Evolutionary conservation across 1,140 invertebrate species (phyloP).

Genomic region (Drosophila watanabei): DNA sequence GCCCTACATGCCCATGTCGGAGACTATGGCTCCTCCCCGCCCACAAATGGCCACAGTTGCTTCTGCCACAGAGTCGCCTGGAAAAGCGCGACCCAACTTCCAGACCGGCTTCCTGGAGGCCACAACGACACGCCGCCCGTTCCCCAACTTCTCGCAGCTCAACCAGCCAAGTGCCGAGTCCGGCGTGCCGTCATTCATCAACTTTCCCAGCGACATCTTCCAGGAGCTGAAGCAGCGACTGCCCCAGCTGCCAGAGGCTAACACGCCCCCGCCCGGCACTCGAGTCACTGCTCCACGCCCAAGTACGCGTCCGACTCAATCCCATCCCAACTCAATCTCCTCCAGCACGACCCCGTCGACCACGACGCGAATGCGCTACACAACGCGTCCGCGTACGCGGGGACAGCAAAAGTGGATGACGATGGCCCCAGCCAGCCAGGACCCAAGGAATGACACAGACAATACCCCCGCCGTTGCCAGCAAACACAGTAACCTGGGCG

Average conservation of each 20-base stretch:
- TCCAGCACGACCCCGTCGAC: conserved; percentile 64
- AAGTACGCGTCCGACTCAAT: conserved; percentile 57
- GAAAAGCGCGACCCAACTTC: conserved; percentile 22
- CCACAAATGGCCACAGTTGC: conserved; percentile 55
- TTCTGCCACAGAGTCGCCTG: conserved; percentile 24
- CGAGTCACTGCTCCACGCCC: conserved; percentile 72
- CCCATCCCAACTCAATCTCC: conserved; percentile 68
- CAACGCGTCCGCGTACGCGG: conserved; percentile 61
- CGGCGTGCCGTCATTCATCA: conserved; percentile 79
- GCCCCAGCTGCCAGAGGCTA: conserved; percentile 47
- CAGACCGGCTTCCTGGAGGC: conserved; percentile 73
- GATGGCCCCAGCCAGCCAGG: conserved; percentile 16
- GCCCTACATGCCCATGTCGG: conserved; percentile 88
- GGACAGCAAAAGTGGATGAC: conserved; percentile 79
- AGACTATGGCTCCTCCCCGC: conserved; percentile 85
- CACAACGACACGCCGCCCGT: conserved; percentile 76
- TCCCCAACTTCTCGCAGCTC: conserved; percentile 56
- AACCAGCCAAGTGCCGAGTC: conserved; percentile 42
- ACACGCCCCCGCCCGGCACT: conserved; percentile 43
- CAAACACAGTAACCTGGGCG: conserved; percentile 54
- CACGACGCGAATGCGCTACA: conserved; percentile 54
- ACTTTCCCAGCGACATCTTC: conserved; percentile 82
- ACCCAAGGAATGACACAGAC: conserved; percentile 14
- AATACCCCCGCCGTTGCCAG: background rate
- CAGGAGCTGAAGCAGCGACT: conserved; percentile 76